phyloP scores from a whole-genome alignment of 30 jellyfish, hydroid and myxozoan species.

The Turritopsis rubra region DNA sequence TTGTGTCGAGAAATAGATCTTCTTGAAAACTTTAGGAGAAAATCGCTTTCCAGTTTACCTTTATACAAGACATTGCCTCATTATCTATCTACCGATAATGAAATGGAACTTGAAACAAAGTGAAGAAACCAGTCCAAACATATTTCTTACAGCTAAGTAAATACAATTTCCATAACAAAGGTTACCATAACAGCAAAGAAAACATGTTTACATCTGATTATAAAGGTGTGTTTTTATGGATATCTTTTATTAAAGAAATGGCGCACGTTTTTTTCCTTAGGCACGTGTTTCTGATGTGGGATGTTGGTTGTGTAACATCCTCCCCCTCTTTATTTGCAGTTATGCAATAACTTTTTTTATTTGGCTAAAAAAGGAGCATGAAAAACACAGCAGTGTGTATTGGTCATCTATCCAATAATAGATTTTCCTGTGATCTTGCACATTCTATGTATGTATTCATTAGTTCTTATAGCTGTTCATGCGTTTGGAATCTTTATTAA shows the following conservation, averaged over 20 bases:
- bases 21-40: too few species aligned
- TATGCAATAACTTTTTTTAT: background rate
- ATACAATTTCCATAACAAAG: too few species aligned
- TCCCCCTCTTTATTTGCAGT: background rate
- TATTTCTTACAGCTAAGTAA: too few species aligned
- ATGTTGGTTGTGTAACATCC: background rate
- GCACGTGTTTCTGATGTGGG: background rate
- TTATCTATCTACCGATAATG: too few species aligned
- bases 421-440: background rate
- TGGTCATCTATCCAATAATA: background rate
- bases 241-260: background rate
- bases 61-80: too few species aligned
- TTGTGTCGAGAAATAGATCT: too few species aligned
- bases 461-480: too few species aligned
- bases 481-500: too few species aligned
- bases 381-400: background rate
- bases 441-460: too few species aligned
- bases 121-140: background rate
- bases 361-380: background rate
- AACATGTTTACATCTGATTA: background rate
- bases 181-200: background rate
- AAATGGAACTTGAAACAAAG: too few species aligned
- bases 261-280: background rate
- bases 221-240: background rate
- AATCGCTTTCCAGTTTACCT: too few species aligned